Evolutionary conservation across 2,113 vertebrate species (phyloP).

Genomic region (Hassar affinis): DNA sequence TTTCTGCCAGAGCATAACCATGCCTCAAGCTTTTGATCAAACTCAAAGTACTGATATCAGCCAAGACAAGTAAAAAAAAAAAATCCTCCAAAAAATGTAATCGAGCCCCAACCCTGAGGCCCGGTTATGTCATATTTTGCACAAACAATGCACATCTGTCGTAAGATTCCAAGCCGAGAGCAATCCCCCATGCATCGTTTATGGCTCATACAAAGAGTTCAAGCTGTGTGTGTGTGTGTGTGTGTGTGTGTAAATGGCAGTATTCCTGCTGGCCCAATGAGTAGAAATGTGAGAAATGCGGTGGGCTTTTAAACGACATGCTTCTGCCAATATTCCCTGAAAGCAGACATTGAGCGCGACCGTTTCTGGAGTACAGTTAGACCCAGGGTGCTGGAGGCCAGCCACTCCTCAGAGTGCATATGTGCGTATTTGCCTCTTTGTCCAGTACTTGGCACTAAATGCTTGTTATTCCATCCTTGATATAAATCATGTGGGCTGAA

Average conservation of each 20-base stretch:
- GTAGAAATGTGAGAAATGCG: slow-evolving; percentile 73
- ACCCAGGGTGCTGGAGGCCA: slow-evolving; percentile 51
- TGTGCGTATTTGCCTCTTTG: slow-evolving; percentile 40
- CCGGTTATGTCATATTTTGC: slow-evolving; percentile 3
- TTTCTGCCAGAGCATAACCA: slow-evolving; percentile 3
- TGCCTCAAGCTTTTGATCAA: slow-evolving; percentile 6
- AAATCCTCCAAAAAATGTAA: slow-evolving; percentile 3
- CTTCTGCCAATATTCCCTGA: slow-evolving; percentile 75
- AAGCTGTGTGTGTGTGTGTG: slow-evolving; percentile 24
- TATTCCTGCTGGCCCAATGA: slow-evolving; percentile 57
- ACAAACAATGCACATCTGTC: slow-evolving; percentile 40
- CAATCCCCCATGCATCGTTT: slow-evolving; percentile 15
- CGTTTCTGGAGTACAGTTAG: slow-evolving; percentile 54
- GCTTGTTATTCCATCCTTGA: slow-evolving; percentile 62
- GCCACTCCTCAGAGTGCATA: slow-evolving; percentile 31
- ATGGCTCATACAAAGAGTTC: slow-evolving; percentile 34
- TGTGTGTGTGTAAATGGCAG: slow-evolving; percentile 37
- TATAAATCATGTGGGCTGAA: slow-evolving; percentile 64
- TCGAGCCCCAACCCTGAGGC: neutral
- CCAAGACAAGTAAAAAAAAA: slow-evolving; percentile 19
- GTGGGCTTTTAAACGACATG: slow-evolving; percentile 69
- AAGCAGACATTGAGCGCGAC: slow-evolving; percentile 73
- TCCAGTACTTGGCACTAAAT: slow-evolving; percentile 54
- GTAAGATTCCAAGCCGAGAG: slow-evolving; percentile 1
- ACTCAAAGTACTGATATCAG: neutral